Conservation (phyloP, 1,140 invertebrate genomes). For the Coenobita brevimanus region DNA sequence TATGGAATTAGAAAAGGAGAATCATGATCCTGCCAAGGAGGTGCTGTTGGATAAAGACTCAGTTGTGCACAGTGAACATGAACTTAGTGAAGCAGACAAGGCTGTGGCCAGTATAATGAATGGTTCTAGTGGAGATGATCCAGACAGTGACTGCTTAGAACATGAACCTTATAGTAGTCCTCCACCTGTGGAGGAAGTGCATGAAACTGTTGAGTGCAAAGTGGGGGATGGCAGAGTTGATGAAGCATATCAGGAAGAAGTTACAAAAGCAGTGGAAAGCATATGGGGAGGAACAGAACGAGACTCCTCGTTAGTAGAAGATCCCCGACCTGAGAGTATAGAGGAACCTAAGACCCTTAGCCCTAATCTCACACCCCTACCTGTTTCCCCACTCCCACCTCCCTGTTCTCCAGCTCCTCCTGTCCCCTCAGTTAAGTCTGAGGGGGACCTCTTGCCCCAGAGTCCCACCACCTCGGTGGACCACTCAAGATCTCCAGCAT, state of each 20-base stretch:
- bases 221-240: slow-evolving; percentile 54
- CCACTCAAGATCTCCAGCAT: slow-evolving; percentile 42
- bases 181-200: slow-evolving; percentile 43
- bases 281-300: slow-evolving; percentile 62
- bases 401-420: slow-evolving; percentile 38
- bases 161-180: slow-evolving; percentile 43
- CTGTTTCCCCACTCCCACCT: slow-evolving; percentile 5
- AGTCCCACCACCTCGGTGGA: slow-evolving; percentile 50
- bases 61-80: slow-evolving; percentile 11
- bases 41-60: slow-evolving; percentile 22
- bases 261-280: slow-evolving; percentile 67
- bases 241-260: slow-evolving; percentile 66
- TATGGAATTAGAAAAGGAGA: slow-evolving; percentile 45
- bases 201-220: slow-evolving; percentile 54
- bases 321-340: slow-evolving; percentile 27
- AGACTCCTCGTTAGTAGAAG: slow-evolving; percentile 35
- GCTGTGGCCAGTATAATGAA: slow-evolving; percentile 69
- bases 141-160: slow-evolving; percentile 44
- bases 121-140: slow-evolving; percentile 39
- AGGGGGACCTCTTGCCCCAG: slow-evolving; percentile 25
- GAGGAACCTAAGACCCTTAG: slow-evolving; percentile 59
- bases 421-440: slow-evolving; percentile 25
- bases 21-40: slow-evolving; percentile 36
- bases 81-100: slow-evolving; percentile 68
- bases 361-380: slow-evolving; percentile 14